Base-by-base conservation (phyloP, 2,797 vertebrate species). In the Buphagus erythrorhynchus region DNA sequence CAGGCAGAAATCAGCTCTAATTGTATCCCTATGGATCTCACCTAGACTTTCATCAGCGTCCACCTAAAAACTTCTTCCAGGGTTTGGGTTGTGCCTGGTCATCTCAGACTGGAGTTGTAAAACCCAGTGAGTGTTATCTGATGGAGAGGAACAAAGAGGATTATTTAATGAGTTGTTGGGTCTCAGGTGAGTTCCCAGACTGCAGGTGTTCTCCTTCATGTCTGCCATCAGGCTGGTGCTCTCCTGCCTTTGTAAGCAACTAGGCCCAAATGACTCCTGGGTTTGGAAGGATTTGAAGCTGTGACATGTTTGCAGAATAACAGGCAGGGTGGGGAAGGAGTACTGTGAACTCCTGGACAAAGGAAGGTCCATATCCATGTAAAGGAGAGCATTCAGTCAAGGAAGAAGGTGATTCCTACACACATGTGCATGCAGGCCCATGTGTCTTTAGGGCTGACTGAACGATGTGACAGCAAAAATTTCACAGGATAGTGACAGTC, bases 181-280 rank as follows among this genome's bases (percentile, higher is more conserved):
- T 75, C 66, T 95, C 85, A 81, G 59, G 9, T 66, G 92, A 92
- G 40, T 84, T 92, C 82, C 67, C 48, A 82, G 45, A 48, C 20
- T 71, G 55, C 77, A 93, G 90, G 74, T 92, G 80, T 45, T 90
- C 83, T 68, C 25, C 75, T 65, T 78, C 43, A 68, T 29, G 25
- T 58, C 62, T 91, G 46, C 79, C 75, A 80, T 61, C 26, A 75
- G 62, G 42, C 17, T 80, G 90, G 61, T 77, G 38, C 25, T 90
- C 36, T 91, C 81, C 49, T 80, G 35, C 19, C 35, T 74, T 68
- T 82, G 11, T 28, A 35, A 80, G 54, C 67, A 91, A 10, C 15
- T 52, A 36, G 51, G 29, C 17, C 35, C 40, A 58, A 79, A n/a
- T 12, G 33, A 45, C n/a, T 54, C 26, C 73, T 40, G 54, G 43